A percentile compares a stretch with the other conserved stretches of the same genome.
phyloP scores from a whole-genome alignment of 2,797 vertebrate genomes.

The Sebastes goodei region DNA sequence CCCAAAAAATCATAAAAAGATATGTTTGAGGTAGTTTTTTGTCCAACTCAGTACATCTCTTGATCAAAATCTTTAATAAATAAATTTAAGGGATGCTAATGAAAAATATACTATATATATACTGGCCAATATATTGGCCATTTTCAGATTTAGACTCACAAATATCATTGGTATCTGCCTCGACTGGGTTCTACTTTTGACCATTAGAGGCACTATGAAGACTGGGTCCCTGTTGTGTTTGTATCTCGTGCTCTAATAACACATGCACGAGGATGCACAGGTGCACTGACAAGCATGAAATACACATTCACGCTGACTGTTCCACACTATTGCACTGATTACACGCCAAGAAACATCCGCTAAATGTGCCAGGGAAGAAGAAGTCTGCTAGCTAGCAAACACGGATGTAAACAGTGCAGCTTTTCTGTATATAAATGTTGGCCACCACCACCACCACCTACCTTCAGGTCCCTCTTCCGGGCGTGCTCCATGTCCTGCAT shows the following conservation, averaged over 20 bases:
- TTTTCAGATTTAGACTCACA: background rate
- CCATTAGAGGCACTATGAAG: background rate
- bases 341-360: background rate
- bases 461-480: conserved; percentile 92
- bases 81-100: background rate
- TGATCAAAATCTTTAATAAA: background rate
- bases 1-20: no score
- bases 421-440: background rate
- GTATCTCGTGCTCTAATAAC: no score
- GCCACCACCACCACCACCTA: conserved; percentile 14
- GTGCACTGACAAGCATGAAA: background rate
- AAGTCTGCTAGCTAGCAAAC: no score
- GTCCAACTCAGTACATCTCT: background rate
- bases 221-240: background rate
- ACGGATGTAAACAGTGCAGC: background rate
- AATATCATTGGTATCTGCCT: no score
- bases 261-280: no score
- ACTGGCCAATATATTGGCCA: background rate
- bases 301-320: background rate
- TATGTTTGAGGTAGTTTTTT: background rate
- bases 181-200: background rate
- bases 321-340: background rate
- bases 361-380: background rate
- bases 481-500: conserved; percentile 93
- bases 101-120: background rate